Evolutionary conservation across 2,888 invertebrate genomes (phyloP).

Genomic region (Gonocerus acuteangulatus): DNA sequence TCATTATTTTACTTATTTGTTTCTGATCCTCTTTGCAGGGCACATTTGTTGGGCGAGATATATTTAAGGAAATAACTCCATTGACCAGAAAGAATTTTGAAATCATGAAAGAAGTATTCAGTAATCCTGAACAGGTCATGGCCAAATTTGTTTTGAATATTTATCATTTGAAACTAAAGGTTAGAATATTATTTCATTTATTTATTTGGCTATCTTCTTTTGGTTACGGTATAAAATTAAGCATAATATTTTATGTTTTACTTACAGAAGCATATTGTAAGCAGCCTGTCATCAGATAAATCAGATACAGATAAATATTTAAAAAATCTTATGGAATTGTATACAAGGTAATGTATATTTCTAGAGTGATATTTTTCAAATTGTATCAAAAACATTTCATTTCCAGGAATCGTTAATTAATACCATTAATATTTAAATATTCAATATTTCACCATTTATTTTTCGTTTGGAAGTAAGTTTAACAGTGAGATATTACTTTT

Average conservation of each 20-base stretch:
- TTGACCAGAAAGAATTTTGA: constrained; percentile 81
- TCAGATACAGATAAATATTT: constrained; percentile 82
- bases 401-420: too few species aligned
- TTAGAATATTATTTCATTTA: constrained; percentile 28
- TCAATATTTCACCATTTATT: too few species aligned
- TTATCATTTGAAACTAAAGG: constrained; percentile 77
- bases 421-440: too few species aligned
- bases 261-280: constrained; percentile 66
- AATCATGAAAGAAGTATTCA: constrained; percentile 81
- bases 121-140: constrained; percentile 94
- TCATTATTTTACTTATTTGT: too few species aligned
- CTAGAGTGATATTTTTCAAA: too few species aligned
- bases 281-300: constrained; percentile 64
- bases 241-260: not conserved
- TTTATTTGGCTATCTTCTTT: not conserved
- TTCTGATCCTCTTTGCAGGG: constrained; percentile 52
- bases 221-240: not conserved
- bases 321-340: constrained; percentile 78
- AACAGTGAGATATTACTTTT: too few species aligned
- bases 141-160: constrained; percentile 94
- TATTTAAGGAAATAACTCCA: constrained; percentile 82
- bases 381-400: too few species aligned
- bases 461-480: too few species aligned
- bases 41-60: constrained; percentile 76
- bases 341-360: constrained; percentile 64